A percentile compares a stretch with the other conserved stretches of the same genome.
phyloP scores from a whole-genome alignment of 2,113 vertebrate species.

The Butorides virescens region DNA sequence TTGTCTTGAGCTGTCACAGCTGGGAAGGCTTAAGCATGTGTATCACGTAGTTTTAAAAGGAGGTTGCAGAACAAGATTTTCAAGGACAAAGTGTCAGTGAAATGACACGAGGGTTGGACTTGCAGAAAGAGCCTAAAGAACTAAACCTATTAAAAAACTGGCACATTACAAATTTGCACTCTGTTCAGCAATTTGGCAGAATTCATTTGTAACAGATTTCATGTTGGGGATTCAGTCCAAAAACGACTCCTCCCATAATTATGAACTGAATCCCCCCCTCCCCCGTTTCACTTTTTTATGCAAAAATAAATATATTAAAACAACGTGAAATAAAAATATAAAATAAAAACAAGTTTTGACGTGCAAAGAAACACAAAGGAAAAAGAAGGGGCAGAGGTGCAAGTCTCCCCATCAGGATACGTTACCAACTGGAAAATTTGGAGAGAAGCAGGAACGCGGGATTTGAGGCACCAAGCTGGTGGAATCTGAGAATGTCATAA shows the following conservation, averaged over 20 bases:
- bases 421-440: conserved; percentile 65
- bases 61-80: conserved; percentile 41
- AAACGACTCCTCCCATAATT: conserved; percentile 72
- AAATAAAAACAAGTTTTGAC: conserved; percentile 8
- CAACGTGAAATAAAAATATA: conserved; percentile 1
- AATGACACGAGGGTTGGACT: conserved; percentile 61
- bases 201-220: conserved; percentile 76
- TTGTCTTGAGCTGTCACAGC: conserved; percentile 51
- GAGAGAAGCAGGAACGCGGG: conserved; percentile 21
- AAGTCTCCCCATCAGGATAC: neutral
- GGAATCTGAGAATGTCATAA: conserved; percentile 38
- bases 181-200: conserved; percentile 76
- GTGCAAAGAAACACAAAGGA: neutral
- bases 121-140: conserved; percentile 61
- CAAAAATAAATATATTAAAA: neutral
- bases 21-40: conserved; percentile 42
- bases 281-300: neutral
- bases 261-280: conserved; percentile 44
- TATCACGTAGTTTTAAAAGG: neutral
- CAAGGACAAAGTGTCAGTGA: conserved; percentile 65
- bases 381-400: neutral
- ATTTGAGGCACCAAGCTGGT: conserved; percentile 47
- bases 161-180: conserved; percentile 62
- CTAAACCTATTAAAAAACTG: conserved; percentile 74
- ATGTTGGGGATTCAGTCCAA: conserved; percentile 66